Base-by-base conservation (phyloP, 2,797 vertebrate species). In the Erithacus rubecula region DNA sequence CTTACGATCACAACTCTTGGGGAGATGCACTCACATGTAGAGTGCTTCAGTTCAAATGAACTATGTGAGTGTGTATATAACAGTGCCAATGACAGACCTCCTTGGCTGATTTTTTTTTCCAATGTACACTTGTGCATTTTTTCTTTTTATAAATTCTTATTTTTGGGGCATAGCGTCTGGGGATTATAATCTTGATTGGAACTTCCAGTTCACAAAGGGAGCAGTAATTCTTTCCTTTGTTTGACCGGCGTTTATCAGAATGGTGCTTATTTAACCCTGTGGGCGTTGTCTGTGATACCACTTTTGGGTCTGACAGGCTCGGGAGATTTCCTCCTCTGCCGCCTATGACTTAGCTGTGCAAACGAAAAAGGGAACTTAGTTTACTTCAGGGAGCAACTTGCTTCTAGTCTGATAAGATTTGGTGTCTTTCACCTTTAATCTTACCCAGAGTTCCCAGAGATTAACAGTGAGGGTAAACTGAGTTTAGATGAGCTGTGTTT, bases 331-430 rank as follows among this genome's bases (percentile, higher is more conserved):
- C 87, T 95, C 69, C 85, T 90, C 83, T 94, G 82, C 89, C 80
- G 84, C 64, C 75, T 93, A 62, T 94, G 95, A 95, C 94, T 86
- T 96, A 96, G 89, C 87, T 91, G 79, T 84, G 69, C 52, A 83
- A 86, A 89, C 63, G 91, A 96, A 94, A 96, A 93, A 60, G 72
- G 93, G 95, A 96, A 96, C 87, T 96, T 93, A 70, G n/a, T 94
- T 96, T 93, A 89, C 89, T 93, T 94, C 93, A 94, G 93, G 87
- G 93, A 96, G 79, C 85, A 76, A 79, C 74, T 95, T 90, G 39
- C 87, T 95, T 82, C 52, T 93, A 76, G 30, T 81, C 58, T 90
- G 95, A 83, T 89, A 94, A 96, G 52, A 69, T 95, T 94, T 90
- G 59, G 16, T 93, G 74, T 94, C 70, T 96, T 85, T 88, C 63